These are phyloP conservation scores for Numida meleagris DNA, from an alignment of 2,113 vertebrate genomes.

Conservation along the genomic window DNA sequence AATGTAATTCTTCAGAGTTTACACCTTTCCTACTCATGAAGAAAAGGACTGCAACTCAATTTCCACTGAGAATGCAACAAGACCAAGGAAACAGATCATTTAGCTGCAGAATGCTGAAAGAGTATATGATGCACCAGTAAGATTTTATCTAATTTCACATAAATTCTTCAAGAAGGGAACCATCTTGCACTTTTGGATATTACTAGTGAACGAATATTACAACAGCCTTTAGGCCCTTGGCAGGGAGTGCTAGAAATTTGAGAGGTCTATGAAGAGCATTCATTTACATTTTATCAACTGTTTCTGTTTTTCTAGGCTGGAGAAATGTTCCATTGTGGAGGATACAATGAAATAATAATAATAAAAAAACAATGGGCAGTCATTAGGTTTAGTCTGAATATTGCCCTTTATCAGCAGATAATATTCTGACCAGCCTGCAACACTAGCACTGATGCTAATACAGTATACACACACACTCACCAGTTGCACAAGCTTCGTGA, in stretches of 20 bases:
- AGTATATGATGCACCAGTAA: not conserved
- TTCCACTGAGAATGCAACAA: slow-evolving; percentile 6
- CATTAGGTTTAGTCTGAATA: not conserved
- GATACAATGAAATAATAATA: slow-evolving; percentile 22
- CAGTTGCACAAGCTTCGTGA: not conserved
- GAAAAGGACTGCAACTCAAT: slow-evolving; percentile 12
- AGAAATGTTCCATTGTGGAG: not conserved
- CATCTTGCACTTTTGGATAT: not conserved
- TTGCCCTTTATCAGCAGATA: not conserved
- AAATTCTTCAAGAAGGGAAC: slow-evolving; percentile 17
- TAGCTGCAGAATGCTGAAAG: not conserved
- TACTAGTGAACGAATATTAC: not conserved
- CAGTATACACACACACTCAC: not conserved
- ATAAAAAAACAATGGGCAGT: not conserved
- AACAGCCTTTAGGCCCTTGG: not conserved
- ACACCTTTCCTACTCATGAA: not conserved
- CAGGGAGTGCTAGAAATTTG: not conserved
- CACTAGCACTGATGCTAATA: not conserved
- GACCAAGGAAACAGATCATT: not conserved
- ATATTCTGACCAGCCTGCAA: not conserved
- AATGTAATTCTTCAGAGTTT: slow-evolving; percentile 12
- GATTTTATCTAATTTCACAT: slow-evolving; percentile 6
- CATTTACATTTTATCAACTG: not conserved
- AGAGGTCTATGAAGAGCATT: not conserved
- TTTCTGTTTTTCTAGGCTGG: slow-evolving; percentile 26